Percentiles rank a stretch among this genome's conserved stretches.
Conservation (phyloP, 1,140 invertebrate species). For the Aphaenogaster ashmeadi region DNA sequence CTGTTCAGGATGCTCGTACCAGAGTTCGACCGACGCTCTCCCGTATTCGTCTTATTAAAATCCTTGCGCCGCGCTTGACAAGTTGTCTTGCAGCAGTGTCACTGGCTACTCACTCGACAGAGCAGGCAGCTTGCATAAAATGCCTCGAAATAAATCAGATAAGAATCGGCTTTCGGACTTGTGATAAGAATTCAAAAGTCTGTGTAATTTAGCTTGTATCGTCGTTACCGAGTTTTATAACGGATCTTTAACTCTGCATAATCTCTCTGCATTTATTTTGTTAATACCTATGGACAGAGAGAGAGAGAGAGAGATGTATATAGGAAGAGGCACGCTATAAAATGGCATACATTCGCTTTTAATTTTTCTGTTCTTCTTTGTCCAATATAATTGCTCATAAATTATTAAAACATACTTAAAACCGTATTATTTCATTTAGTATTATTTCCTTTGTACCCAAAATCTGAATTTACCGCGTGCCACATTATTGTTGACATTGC, state of each 20-base stretch:
- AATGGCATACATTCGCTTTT: neutral
- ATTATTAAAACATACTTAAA: neutral
- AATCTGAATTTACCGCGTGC: neutral
- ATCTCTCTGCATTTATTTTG: neutral
- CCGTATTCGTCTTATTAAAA: conserved; percentile 63
- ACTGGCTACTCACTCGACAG: conserved; percentile 37
- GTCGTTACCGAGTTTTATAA: neutral
- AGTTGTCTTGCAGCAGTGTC: conserved; percentile 65
- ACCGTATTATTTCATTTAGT: neutral
- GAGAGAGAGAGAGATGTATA: no score
- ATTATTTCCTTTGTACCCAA: neutral
- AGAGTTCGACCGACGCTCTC: neutral
- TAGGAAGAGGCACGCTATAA: no score
- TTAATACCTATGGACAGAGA: neutral
- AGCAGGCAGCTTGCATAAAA: conserved; percentile 17
- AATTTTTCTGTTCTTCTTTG: neutral
- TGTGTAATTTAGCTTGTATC: neutral
- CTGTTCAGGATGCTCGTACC: conserved; percentile 24
- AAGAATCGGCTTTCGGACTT: conserved; percentile 35
- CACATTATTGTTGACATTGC: neutral
- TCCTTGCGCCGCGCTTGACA: conserved; percentile 47
- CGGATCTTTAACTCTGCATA: neutral
- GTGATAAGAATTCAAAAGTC: conserved; percentile 28
- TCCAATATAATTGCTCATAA: neutral
- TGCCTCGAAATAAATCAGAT: conserved; percentile 40